Percentiles rank a stretch among this genome's conserved stretches.
phyloP scores from a whole-genome alignment of 2,888 invertebrate species.

The Criorhina ranunculi region DNA sequence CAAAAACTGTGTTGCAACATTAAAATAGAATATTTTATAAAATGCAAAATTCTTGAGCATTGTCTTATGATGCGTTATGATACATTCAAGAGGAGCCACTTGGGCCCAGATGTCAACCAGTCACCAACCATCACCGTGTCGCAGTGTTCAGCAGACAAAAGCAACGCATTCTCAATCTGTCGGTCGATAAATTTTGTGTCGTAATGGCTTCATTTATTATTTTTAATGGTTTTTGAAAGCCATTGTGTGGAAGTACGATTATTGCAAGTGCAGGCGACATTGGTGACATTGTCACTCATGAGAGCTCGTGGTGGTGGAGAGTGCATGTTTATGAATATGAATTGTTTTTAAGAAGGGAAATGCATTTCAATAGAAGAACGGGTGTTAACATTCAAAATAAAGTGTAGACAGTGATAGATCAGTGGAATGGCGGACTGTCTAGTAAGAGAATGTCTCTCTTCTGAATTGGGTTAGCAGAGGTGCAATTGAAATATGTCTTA shows the following conservation, averaged over 20 bases:
- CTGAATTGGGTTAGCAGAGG: too few relatives aligned
- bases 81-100: background rate
- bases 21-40: slow-evolving; percentile 24
- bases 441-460: too few relatives aligned
- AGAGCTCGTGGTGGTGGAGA: too few relatives aligned
- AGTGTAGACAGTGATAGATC: too few relatives aligned
- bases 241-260: slow-evolving; percentile 13
- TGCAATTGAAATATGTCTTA: too few relatives aligned
- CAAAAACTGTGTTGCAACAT: slow-evolving; percentile 15
- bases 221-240: slow-evolving; percentile 46
- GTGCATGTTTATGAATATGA: too few relatives aligned
- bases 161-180: slow-evolving; percentile 42
- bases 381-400: too few relatives aligned
- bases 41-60: slow-evolving; percentile 12
- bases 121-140: slow-evolving; percentile 10
- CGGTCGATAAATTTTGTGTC: slow-evolving; percentile 52
- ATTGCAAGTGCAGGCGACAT: background rate
- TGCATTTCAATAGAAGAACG: too few relatives aligned
- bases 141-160: slow-evolving; percentile 20
- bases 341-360: too few relatives aligned
- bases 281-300: background rate
- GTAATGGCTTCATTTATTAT: slow-evolving; percentile 57
- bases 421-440: too few relatives aligned
- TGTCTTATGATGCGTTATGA: slow-evolving; percentile 47
- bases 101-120: slow-evolving; percentile 36